These are phyloP conservation scores for Metopia argyrocephala DNA, from an alignment of 2,888 invertebrate genomes.

Conservation along the genomic window DNA sequence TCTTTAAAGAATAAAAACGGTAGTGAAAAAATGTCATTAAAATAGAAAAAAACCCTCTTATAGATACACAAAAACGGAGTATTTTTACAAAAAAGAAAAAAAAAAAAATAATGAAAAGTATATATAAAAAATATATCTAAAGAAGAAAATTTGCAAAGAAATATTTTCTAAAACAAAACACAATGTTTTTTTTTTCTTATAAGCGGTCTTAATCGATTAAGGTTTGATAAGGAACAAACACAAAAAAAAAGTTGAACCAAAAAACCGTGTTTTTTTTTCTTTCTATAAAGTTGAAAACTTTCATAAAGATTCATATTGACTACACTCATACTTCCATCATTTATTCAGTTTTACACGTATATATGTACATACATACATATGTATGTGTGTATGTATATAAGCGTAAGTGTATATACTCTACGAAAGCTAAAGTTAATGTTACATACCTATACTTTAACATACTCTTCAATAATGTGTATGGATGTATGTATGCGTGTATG, in stretches of 20 bases:
- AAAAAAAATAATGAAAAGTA: not conserved
- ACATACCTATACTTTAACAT: not conserved
- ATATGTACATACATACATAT: not conserved
- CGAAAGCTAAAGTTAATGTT: not conserved
- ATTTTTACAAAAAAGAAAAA: slow-evolving; percentile 11
- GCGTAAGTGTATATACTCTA: not conserved
- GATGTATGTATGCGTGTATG: not conserved
- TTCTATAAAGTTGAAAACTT: slow-evolving; percentile 24
- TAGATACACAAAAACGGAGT: slow-evolving; percentile 63
- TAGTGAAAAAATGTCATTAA: slow-evolving; percentile 49
- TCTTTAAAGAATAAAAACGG: slow-evolving; percentile 24
- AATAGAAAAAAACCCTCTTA: slow-evolving; percentile 38
- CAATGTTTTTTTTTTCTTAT: slow-evolving; percentile 7
- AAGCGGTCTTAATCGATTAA: slow-evolving; percentile 72
- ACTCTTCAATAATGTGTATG: not conserved
- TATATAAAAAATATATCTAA: not conserved
- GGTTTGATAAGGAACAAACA: slow-evolving; percentile 40
- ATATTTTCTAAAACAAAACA: not conserved
- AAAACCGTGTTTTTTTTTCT: slow-evolving; percentile 20
- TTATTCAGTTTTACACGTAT: too few species aligned
- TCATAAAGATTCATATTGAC: slow-evolving; percentile 24
- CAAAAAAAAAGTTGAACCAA: not conserved
- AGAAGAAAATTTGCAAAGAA: slow-evolving; percentile 1
- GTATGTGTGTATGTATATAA: too few species aligned
- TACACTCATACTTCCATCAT: not conserved